These are phyloP conservation scores for Gasteruption jaculator DNA, from an alignment of 2,888 invertebrate species.

Conservation along the genomic window DNA sequence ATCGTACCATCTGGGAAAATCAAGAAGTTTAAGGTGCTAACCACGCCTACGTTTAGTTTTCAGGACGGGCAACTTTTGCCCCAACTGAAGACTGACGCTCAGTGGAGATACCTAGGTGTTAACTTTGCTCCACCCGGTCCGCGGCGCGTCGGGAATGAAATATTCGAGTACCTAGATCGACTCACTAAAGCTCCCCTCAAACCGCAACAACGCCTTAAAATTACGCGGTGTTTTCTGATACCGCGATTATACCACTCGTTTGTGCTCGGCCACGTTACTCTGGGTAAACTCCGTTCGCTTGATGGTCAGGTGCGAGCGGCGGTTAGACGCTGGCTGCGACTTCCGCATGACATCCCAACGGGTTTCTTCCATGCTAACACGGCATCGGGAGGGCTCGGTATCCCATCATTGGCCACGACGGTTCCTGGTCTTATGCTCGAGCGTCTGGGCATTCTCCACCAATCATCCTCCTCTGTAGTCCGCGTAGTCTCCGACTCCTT, in stretches of 20 bases:
- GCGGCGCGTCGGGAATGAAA: slow-evolving; percentile 24
- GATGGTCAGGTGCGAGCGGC: slow-evolving; percentile 36
- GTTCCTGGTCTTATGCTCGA: slow-evolving; percentile 10
- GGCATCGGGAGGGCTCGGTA: slow-evolving; percentile 30
- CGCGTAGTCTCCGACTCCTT: slow-evolving; percentile 24
- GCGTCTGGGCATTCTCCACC: background rate
- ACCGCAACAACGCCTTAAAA: slow-evolving; percentile 43
- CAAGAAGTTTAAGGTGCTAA: too few relatives aligned
- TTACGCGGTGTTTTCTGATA: slow-evolving; percentile 41
- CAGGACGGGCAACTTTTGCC: too few relatives aligned
- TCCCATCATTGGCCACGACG: slow-evolving; percentile 22
- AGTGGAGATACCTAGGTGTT: slow-evolving; percentile 36
- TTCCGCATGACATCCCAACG: slow-evolving; percentile 35
- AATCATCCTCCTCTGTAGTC: slow-evolving; percentile 21
- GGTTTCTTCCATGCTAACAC: slow-evolving; percentile 36
- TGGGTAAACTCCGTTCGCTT: slow-evolving; percentile 26
- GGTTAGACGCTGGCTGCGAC: slow-evolving; percentile 33
- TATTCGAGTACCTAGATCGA: slow-evolving; percentile 24
- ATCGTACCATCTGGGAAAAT: slow-evolving; percentile 31
- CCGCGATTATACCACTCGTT: slow-evolving; percentile 42
- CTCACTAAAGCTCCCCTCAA: slow-evolving; percentile 40
- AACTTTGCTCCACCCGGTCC: slow-evolving; percentile 35
- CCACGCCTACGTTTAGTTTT: too few relatives aligned
- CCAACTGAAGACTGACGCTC: too few relatives aligned
- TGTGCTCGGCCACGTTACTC: slow-evolving; percentile 31